Base-by-base conservation (phyloP, 2,888 invertebrate species). In the Callosobruchus maculatus region DNA sequence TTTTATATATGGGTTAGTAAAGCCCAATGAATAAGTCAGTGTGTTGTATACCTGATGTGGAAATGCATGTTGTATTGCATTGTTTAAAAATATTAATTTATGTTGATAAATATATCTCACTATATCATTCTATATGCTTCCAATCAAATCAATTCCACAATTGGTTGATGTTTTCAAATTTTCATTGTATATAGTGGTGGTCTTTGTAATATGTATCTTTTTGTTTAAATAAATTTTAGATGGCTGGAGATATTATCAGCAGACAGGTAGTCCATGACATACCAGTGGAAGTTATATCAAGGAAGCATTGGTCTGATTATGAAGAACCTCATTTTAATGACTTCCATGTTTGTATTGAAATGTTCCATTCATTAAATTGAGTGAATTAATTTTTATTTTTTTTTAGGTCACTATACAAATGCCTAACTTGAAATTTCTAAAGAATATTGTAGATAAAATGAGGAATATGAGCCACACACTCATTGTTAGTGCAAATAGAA, bases 361-460 rank as follows among this genome's bases (percentile, higher is more conserved):
- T 20, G 30, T 18, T 0, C 1, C 21, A 26, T 22, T 0, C 20
- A 13, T 20, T n/a, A 72, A 22, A 49, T 2, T 67, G 18, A 18
- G 21, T 71, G n/a, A 31, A 22, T 20, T 20, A 20, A 22, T 20
- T 20, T 13, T 20, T 20, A 22, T 77, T 77, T 67, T 77, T 78
- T 78, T 75, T 87, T 88, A 95, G 94, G 93, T 95, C 78, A 92
- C 93, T 74, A 91, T 95, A 81, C 91, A 93, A 81, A 88, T 97
- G 86, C 96, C 97, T 5, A 89, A 92, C 69, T 86, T 96, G 72
- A 95, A 94, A 82, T 89, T 93, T 72, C 85, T 97, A 7, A 91
- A 93, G 49, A 93, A 92, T 77, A 92, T 96, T 5, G 92, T 96
- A 31, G 97, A 97, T 77, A 90, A 94, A 78, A 93, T 97, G 91